phyloP scores from a whole-genome alignment of 2,888 invertebrate genomes.

The Rotaria magnacalcarata region DNA sequence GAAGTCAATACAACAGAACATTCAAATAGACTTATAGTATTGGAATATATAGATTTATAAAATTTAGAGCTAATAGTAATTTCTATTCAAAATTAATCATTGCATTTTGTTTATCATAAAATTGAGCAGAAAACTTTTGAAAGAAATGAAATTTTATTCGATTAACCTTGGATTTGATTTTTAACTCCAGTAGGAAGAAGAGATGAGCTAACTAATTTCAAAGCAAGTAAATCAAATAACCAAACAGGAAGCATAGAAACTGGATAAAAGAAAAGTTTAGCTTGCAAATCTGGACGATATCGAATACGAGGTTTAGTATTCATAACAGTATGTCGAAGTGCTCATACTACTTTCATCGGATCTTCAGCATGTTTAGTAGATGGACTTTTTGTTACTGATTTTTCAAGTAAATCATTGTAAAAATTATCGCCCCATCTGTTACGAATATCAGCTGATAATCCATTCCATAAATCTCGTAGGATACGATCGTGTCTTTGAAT shows the following conservation, averaged over 20 bases:
- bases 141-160: too few relatives aligned
- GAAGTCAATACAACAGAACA: too few relatives aligned
- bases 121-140: too few relatives aligned
- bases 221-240: background rate
- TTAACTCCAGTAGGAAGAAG: background rate
- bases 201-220: background rate
- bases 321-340: background rate
- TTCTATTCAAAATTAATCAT: too few relatives aligned
- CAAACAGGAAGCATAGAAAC: background rate
- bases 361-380: background rate
- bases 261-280: background rate
- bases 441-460: background rate
- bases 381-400: background rate
- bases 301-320: background rate
- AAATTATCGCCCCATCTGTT: background rate
- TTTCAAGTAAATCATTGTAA: background rate
- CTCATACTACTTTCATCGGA: background rate
- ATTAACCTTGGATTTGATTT: too few relatives aligned
- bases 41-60: too few relatives aligned
- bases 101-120: too few relatives aligned
- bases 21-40: too few relatives aligned
- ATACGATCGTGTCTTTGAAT: background rate
- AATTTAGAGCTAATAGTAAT: too few relatives aligned
- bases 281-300: background rate
- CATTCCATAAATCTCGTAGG: background rate